A percentile compares a stretch with the other conserved stretches of the same genome.
Evolutionary conservation across 2,888 invertebrate genomes (phyloP).

Genomic region (Polydesmus complanatus): DNA sequence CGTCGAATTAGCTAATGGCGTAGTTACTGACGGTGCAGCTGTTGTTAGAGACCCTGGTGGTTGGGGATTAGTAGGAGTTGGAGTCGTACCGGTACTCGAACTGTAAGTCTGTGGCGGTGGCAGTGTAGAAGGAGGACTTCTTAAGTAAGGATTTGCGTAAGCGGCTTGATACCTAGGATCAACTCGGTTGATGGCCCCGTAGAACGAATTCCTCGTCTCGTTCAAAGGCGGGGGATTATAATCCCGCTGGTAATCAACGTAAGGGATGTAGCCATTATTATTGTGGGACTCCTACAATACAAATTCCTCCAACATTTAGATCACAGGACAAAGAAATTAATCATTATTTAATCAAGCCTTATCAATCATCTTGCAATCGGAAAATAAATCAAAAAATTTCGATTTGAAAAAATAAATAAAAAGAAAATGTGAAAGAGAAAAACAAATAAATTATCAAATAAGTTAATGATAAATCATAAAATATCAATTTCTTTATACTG

Average conservation of each 20-base stretch:
- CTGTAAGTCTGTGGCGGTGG: constrained; percentile 29
- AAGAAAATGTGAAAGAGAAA: background rate
- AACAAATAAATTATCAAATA: no score
- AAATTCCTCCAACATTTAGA: background rate
- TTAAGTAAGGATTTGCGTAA: constrained; percentile 68
- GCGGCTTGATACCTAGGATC: constrained; percentile 79
- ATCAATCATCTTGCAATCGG: no score
- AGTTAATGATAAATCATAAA: background rate
- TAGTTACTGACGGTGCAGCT: background rate
- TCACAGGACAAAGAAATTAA: background rate
- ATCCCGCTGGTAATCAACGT: constrained; percentile 74
- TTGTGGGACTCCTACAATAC: constrained; percentile 37
- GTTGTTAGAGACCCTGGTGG: constrained; percentile 25
- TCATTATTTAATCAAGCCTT: no score
- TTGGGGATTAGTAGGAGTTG: constrained; percentile 21
- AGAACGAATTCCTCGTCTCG: constrained; percentile 25
- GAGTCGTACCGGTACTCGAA: constrained; percentile 20
- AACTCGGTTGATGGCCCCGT: constrained; percentile 33
- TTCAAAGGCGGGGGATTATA: constrained; percentile 57
- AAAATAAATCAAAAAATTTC: no score
- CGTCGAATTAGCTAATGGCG: constrained; percentile 19
- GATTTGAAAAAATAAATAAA: no score
- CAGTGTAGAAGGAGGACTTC: constrained; percentile 45
- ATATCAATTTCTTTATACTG: background rate
- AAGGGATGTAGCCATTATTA: constrained; percentile 73